Conservation (phyloP, 2,113 vertebrate species). For the Halichoerus grypus region DNA sequence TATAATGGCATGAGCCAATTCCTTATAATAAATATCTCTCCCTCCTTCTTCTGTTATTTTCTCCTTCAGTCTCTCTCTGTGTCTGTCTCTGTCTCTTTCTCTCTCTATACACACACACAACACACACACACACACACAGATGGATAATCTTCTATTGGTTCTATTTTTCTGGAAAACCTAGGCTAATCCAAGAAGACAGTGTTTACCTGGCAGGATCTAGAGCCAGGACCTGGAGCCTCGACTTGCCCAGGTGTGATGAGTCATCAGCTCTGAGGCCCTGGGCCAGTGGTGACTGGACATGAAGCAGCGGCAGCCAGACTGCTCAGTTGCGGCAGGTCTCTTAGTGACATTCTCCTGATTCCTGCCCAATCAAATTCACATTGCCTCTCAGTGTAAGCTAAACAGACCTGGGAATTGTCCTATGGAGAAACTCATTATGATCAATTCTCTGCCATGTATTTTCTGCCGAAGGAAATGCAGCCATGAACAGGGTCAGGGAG, state of each 20-base stretch:
- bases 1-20: neutral
- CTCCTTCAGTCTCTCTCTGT: neutral
- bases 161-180: neutral
- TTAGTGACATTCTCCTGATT: neutral
- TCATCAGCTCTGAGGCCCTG: neutral
- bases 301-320: neutral
- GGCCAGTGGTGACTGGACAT: neutral
- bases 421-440: neutral
- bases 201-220: neutral
- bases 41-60: neutral
- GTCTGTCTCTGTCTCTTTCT: neutral
- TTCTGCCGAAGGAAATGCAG: neutral
- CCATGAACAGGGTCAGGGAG: neutral
- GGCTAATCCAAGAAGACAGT: neutral
- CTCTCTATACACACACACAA: neutral
- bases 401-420: neutral
- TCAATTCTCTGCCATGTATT: neutral
- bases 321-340: neutral
- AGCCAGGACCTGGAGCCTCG: neutral
- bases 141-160: neutral
- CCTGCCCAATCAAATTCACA: neutral
- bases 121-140: neutral
- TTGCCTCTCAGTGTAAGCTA: neutral
- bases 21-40: neutral
- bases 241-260: neutral